Conservation (phyloP, 1,140 invertebrate genomes). For the Tetramorium simillimum region DNA sequence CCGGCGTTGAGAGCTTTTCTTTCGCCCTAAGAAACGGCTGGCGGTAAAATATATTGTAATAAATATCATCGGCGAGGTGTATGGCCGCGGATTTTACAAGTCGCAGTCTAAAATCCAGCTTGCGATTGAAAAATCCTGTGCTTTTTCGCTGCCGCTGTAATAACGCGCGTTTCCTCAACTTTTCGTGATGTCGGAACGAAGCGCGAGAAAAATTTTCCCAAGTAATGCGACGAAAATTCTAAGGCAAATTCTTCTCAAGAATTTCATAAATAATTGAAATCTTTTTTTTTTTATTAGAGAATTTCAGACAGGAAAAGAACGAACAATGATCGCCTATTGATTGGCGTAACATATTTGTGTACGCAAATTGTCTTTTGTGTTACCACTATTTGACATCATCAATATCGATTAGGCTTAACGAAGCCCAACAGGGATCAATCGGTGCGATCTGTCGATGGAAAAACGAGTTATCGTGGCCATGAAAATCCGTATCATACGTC, state of each 20-base stretch:
- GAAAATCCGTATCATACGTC: slow-evolving; percentile 50
- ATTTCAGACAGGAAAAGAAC: not conserved
- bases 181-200: not conserved
- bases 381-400: not conserved
- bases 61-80: slow-evolving; percentile 42
- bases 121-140: slow-evolving; percentile 1
- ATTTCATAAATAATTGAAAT: not conserved
- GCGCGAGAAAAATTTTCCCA: not conserved
- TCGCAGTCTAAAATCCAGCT: slow-evolving; percentile 21
- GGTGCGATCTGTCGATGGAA: slow-evolving; percentile 13
- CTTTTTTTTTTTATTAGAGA: not conserved
- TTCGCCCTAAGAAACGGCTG: slow-evolving; percentile 21
- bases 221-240: not conserved
- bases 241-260: not conserved
- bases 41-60: slow-evolving; percentile 53
- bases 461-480: slow-evolving; percentile 51
- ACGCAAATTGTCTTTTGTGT: not conserved
- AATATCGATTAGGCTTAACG: slow-evolving; percentile 38
- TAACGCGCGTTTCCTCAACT: not conserved
- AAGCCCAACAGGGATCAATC: slow-evolving; percentile 38
- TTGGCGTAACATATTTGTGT: not conserved
- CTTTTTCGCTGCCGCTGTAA: not conserved
- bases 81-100: slow-evolving; percentile 32
- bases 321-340: not conserved
- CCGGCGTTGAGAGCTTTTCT: slow-evolving; percentile 52